Base-by-base conservation (phyloP, 2,888 invertebrate genomes). In the Acleris sparsana region DNA sequence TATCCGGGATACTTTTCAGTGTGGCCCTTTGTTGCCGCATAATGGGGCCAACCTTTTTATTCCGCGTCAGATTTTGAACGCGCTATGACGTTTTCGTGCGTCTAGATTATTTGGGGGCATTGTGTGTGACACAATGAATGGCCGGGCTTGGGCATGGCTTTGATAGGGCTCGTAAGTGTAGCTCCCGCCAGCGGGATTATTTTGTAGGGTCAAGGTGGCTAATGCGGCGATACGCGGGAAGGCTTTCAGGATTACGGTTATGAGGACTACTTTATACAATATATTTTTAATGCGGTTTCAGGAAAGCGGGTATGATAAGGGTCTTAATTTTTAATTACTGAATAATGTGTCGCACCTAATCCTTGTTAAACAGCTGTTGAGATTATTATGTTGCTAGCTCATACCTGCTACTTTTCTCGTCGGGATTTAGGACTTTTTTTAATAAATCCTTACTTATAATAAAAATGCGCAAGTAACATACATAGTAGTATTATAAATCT, bases 11-110 rank as follows among this genome's bases (percentile, higher is more conserved):
- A 86, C 85, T 87, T 87, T 88, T 84, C 88, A 86, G 80, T 74
- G 63, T 78, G 78, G 75, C 77, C 86, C 76, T 82, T 90, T 90
- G 89, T 89, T 82, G 79, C 71, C 80, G 75, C 78, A 88, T 89
- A 89, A 90, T 88, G 80, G 87, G 78, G 76, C 79, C 80, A 82
- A 87, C 85, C 87, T 89, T 89, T 89, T 89, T 89, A 88, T 89
- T 88, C 83, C 84, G 83, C 82, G 82, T 85, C 84, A 82, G 84
- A 86, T 86, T 88, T 87, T 80, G 79, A 82, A 83, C 58, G 71
- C 67, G 62, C 67, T 68, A 60, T 71, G 75, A 73, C 73, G 67
- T 70, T 69, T 75, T 69, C 53, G 58, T 68, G 63, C 71, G 70
- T 73, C 76, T 76, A 70, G 72, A 72, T 72, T 72, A 71, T 72